phyloP scores from a whole-genome alignment of 2,113 vertebrate genomes.

The Cololabis saira region DNA sequence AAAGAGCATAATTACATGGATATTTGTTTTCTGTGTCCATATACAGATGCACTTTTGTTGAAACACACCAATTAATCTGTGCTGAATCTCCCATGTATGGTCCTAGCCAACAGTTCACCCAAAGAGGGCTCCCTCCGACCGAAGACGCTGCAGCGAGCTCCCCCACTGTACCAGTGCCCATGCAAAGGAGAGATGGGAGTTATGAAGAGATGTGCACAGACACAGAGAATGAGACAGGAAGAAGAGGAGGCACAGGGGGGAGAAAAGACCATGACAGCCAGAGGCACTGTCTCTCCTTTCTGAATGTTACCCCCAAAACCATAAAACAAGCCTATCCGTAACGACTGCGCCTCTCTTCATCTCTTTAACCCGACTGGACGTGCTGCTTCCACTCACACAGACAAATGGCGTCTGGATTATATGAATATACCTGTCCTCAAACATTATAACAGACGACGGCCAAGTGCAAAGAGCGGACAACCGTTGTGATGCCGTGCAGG shows the following conservation, averaged over 20 bases:
- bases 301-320: conserved; percentile 54
- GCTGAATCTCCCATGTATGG: conserved; percentile 25
- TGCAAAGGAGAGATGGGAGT: conserved; percentile 57
- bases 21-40: conserved; percentile 3
- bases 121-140: conserved; percentile 79
- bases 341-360: conserved; percentile 52
- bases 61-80: background rate
- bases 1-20: background rate
- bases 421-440: conserved; percentile 52
- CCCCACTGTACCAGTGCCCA: conserved; percentile 53
- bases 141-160: conserved; percentile 65
- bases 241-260: conserved; percentile 39
- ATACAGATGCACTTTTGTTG: background rate
- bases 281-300: conserved; percentile 69
- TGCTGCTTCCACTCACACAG: conserved; percentile 35
- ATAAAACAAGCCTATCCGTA: conserved; percentile 63
- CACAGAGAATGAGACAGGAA: conserved; percentile 47
- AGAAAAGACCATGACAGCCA: conserved; percentile 72
- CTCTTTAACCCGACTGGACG: conserved; percentile 51
- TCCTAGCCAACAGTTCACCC: conserved; percentile 59
- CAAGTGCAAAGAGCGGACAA: conserved; percentile 23
- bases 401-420: conserved; percentile 33
- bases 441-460: conserved; percentile 41
- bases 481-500: conserved; percentile 31
- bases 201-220: conserved; percentile 47